Base-by-base conservation (phyloP, 2,113 vertebrate species). In the Nibea albiflora region DNA sequence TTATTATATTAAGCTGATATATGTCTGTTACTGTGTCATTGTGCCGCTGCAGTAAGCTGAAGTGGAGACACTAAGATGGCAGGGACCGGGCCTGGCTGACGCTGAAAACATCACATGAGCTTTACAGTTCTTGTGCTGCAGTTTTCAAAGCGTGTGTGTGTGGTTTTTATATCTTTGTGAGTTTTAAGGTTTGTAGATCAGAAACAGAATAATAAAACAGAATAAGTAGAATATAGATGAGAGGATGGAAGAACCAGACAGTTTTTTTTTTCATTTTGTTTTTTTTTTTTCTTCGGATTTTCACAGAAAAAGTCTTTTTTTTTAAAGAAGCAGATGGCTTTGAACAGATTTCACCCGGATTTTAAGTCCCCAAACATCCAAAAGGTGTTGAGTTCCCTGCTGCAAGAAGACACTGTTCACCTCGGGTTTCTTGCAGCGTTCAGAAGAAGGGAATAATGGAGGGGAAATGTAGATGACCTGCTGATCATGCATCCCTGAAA, bases 61-160 rank as follows among this genome's bases (percentile, higher is more conserved):
- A 20, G 58, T 54, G 75, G 50, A 90, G 91, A 92, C 91, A 80
- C 60, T 90, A 92, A 92, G 90, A 92, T 87, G 90, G 91, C 92
- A 92, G 89, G 74, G 75, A 78, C 73, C 46, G 54, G 80, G 78
- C 52, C 89, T 17, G 46, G 10, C 24, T 88, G 88, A 89, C 57
- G 80, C 31, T 68, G 53, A 74, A 74, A 80, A 63, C 88, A 78
- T 87, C 77, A 76, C 60, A 67, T 22, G 64, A 72, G 62, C 70
- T 81, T 85, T 63, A 67, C 64, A 46, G 73, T 35, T 73, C 39
- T 75, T 53, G 66, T 77, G 63, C 42, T 49, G 80, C 61, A 15
- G 26, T 70, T 50, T 73, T 72, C 63, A 68, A 79, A 62, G 56
- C 24, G 49, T 31, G 28, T 17, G 28, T 17, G 62, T 24, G 54